Base-by-base conservation (phyloP, 2,113 vertebrate genomes). In the Cryptomyrus ogoouensis region DNA sequence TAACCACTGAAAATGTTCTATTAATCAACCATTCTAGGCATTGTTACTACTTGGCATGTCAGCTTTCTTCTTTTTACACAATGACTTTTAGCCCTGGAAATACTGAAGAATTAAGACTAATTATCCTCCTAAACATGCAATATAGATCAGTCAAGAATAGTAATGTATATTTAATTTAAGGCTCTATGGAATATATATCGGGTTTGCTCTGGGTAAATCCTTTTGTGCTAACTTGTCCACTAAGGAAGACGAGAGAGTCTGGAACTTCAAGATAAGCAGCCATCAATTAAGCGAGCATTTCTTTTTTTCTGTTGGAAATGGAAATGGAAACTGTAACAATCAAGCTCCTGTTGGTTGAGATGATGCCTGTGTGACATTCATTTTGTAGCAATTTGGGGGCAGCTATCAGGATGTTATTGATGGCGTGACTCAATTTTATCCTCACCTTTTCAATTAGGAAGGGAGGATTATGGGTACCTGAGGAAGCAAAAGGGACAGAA, bases 211-310 rank as follows among this genome's bases (percentile, higher is more conserved):
- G 88, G 50, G 89, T 90, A 88, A 70, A 27, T 56, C 58, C 62
- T 87, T 90, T 88, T 47, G 42, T 87, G 90, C 90, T 91, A 87
- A 90, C 77, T 88, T 89, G 80, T 90, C 91, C 56, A 83, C 44
- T 89, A 90, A 91, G 84, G 90, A 89, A 91, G 85, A 88, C 84
- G 15, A 89, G 88, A 89, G 84, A 89, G 92, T 91, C 92, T 93
- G 93, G 66, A 88, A 86, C 39, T 90, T 90, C 90, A 90, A 91
- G 93, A 93, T 93, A 93, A 93, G 92, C 58, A 53, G 74, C 89
- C 89, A 88, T 91, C 92, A 93, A 91, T 93, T 92, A 93, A 91
- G 91, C 90, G 35, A 56, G 88, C 50, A 56, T 27, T 53, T 31
- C 62, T 83, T 89, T 90, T 89, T 70, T 52, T 85, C 88, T 83